Percentiles rank a stretch among this genome's conserved stretches.
These are phyloP conservation scores for Murina feae DNA, from an alignment of 2,113 vertebrate species.

Conservation along the genomic window DNA sequence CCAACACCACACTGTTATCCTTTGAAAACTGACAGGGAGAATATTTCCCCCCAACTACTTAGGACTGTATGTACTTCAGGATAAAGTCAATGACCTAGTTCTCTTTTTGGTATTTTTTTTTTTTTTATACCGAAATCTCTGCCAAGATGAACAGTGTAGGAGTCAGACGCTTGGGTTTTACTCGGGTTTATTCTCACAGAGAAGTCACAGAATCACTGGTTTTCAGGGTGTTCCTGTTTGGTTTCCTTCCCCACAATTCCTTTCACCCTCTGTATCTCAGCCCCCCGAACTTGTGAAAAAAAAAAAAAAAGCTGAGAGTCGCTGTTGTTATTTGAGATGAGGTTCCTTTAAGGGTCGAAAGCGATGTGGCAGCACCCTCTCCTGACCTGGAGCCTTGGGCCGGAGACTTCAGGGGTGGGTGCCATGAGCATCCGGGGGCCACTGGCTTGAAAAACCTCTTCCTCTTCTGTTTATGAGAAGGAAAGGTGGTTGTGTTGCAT, in stretches of 20 bases:
- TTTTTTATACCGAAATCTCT: background rate
- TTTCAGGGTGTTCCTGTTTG: background rate
- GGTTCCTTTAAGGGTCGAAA: background rate
- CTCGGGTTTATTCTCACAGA: background rate
- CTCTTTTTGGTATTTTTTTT: background rate
- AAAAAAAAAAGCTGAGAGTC: background rate
- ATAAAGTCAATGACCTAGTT: background rate
- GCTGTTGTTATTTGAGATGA: background rate
- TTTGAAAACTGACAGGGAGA: background rate
- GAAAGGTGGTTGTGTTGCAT: background rate
- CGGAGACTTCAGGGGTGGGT: background rate
- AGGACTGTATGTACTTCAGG: background rate
- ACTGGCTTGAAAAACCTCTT: background rate
- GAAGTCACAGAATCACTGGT: accelerated
- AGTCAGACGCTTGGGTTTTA: background rate
- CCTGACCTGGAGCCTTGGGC: background rate
- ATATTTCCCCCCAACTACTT: background rate
- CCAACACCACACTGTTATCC: too few species aligned
- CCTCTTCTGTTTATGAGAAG: background rate
- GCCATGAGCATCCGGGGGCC: background rate
- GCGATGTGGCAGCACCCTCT: background rate
- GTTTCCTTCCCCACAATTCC: background rate
- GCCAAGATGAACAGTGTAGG: background rate
- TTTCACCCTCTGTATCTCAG: background rate
- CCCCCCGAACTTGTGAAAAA: background rate